These are phyloP conservation scores for Scelioninae gen. 2 DNA, from an alignment of 2,888 invertebrate species.

Conservation along the genomic window DNA sequence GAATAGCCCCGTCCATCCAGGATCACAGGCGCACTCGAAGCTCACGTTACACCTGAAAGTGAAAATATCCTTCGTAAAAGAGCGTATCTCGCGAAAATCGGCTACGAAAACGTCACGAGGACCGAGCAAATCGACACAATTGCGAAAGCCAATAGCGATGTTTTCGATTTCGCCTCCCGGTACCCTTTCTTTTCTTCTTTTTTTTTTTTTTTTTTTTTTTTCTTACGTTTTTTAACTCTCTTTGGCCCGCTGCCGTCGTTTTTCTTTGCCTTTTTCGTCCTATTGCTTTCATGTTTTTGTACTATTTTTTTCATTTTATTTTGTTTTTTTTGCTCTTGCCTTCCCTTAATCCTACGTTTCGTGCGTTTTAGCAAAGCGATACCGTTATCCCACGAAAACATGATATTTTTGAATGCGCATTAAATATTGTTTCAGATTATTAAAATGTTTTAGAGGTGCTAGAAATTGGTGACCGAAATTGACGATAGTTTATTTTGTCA, in stretches of 20 bases:
- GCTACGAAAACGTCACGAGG: slow-evolving; percentile 44
- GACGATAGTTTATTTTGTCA: no score
- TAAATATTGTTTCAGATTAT: no score
- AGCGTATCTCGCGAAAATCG: slow-evolving; percentile 53
- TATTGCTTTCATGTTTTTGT: not conserved
- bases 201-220: slow-evolving; percentile 18
- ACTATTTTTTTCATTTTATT: not conserved
- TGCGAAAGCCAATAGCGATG: slow-evolving; percentile 61
- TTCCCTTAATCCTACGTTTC: not conserved
- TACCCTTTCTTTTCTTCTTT: not conserved
- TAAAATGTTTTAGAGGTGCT: no score
- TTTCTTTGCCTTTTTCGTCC: not conserved
- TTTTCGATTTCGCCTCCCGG: slow-evolving; percentile 31
- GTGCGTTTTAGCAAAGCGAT: slow-evolving; percentile 8
- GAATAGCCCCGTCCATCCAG: slow-evolving; percentile 92
- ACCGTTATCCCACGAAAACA: slow-evolving; percentile 51
- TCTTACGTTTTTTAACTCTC: slow-evolving; percentile 18
- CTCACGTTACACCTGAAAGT: slow-evolving; percentile 83
- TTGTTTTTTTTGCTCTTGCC: no score
- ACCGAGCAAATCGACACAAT: slow-evolving; percentile 42
- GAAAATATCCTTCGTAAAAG: slow-evolving; percentile 60
- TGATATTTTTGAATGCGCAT: no score
- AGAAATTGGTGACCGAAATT: no score
- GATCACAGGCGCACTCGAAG: slow-evolving; percentile 90
- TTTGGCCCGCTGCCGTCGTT: not conserved